Conservation (phyloP, 2,113 vertebrate genomes). For the Macquaria ambigua region DNA sequence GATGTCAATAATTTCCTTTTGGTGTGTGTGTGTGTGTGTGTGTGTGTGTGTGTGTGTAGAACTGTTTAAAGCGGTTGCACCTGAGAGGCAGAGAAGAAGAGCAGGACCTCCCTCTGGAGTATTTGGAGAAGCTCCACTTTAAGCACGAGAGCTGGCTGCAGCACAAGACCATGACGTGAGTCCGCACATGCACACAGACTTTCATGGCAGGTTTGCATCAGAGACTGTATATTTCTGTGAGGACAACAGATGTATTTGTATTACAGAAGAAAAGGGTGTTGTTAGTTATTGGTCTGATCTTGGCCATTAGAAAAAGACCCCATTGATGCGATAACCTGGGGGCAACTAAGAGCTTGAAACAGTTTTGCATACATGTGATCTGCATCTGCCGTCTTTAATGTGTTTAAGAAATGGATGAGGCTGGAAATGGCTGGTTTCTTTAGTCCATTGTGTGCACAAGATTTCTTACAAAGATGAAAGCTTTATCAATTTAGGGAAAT, state of each 20-base stretch:
- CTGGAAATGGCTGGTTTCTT: not conserved
- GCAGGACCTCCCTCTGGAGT: constrained; percentile 93
- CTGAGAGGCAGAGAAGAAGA: constrained; percentile 92
- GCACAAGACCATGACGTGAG: constrained; percentile 90
- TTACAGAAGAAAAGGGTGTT: not conserved
- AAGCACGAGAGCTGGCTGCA: constrained; percentile 97
- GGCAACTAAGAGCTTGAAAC: not conserved
- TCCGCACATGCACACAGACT: not conserved
- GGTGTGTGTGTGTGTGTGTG: constrained; percentile 7
- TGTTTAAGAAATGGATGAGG: not conserved
- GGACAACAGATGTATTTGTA: constrained; percentile 18
- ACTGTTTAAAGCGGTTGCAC: constrained; percentile 91
- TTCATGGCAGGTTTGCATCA: not conserved
- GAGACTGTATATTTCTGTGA: not conserved
- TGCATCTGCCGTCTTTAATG: not conserved
- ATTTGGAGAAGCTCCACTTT: constrained; percentile 94
- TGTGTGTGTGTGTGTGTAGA: constrained; percentile 78
- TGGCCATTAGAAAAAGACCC: not conserved
- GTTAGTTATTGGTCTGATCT: not conserved
- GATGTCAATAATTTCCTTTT: not conserved
- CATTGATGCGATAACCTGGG: constrained; percentile 1
- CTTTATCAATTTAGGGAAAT: not conserved
- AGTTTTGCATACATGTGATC: constrained; percentile 20
- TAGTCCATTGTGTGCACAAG: not conserved
- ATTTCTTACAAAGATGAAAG: constrained; percentile 12